Evolutionary conservation across 2,113 vertebrate species (phyloP), one percentile per base, ranked within the genome.

Genomic region (Actenoides lindsayi): DNA sequence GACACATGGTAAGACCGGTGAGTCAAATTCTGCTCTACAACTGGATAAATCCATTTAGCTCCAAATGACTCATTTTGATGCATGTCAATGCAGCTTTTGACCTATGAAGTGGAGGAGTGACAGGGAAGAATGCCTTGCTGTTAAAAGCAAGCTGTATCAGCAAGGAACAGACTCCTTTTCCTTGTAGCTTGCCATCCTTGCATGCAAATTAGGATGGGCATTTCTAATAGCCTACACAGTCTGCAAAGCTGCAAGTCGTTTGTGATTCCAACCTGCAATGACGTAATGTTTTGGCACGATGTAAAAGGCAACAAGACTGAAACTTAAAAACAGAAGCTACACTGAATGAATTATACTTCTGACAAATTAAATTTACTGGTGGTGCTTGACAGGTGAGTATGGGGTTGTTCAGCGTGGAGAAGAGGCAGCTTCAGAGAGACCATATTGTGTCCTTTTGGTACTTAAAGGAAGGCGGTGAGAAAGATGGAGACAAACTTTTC

Each of bases 1-100:
- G 7, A 57, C n/a, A 57, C 3, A 6, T 8, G 18, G 18, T 30
- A 56, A 53, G 6, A 62, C 5, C 11, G 59, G 5, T 1, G 1
- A 76, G 54, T 33, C 44, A 77, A 65, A 74, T 65, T 57, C 64
- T 65, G 16, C 41, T 77, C 9, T 53, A 67, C 9, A 77, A 5
- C 15, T 91, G 27, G 63, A 60, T 53, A 35, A 90, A 92, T 56
- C 62, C 17, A 14, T 69, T 79, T 46, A 62, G 10, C 63, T 86
- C n/a, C 46, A 73, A 74, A 57, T 10, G 20, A 3, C 42, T 86
- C 21, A 2, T 41, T 54, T 10, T 28, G 33, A 31, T 50, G 30
- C 12, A 57, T 0, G 2, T 27, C 60, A 83, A 50, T 13, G 71
- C 44, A 62, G 35, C 10, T 88, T 92, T 60, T 86, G 44, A 83